These are phyloP conservation scores for Amyelois transitella DNA, from an alignment of 1,140 invertebrate genomes.

Conservation along the genomic window DNA sequence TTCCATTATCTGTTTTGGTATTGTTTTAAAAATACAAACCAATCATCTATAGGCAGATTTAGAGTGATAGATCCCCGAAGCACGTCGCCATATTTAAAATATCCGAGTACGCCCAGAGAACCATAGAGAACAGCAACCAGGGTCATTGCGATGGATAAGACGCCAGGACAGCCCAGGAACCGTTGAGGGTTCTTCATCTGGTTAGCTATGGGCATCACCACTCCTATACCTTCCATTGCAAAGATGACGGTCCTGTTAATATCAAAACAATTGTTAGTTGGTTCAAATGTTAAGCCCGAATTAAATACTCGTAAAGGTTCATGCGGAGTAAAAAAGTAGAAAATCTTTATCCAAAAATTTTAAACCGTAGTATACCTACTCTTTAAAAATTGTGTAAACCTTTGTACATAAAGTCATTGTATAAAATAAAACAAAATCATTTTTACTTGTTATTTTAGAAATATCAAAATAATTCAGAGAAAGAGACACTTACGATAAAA, in stretches of 20 bases:
- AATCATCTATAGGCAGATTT: conserved; percentile 78
- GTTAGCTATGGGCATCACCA: conserved; percentile 92
- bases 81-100: conserved; percentile 82
- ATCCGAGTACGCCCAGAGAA: conserved; percentile 88
- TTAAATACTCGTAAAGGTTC: no score
- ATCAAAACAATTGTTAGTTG: conserved; percentile 1
- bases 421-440: no score
- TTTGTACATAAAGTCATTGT: conserved; percentile 35
- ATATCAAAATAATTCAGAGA: no score
- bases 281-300: no score
- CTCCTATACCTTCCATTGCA: conserved; percentile 88
- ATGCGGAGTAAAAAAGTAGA: no score
- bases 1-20: no score
- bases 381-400: no score
- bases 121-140: conserved; percentile 83
- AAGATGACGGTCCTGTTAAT: conserved; percentile 82
- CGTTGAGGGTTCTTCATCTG: conserved; percentile 86
- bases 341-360: no score
- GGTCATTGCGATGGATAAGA: conserved; percentile 88
- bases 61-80: conserved; percentile 82
- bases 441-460: no score
- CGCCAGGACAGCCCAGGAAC: conserved; percentile 87
- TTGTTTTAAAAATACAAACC: conserved; percentile 75
- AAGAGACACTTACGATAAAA: conserved; percentile 68
- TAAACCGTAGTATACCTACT: neutral